A percentile compares a stretch with the other conserved stretches of the same genome.
phyloP scores from a whole-genome alignment of 2,113 vertebrate species.

The Pristiophorus japonicus region DNA sequence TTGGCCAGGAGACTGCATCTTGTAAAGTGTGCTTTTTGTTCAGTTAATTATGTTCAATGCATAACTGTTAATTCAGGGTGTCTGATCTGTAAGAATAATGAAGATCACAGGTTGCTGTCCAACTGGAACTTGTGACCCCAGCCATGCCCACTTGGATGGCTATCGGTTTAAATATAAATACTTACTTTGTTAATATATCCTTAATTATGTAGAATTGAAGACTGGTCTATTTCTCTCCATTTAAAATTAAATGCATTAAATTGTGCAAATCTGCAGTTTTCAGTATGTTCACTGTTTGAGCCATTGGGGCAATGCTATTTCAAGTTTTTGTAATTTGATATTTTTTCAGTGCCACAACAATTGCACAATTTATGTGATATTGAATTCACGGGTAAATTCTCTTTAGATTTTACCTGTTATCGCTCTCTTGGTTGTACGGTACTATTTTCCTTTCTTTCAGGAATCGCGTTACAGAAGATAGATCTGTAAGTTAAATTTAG shows the following conservation, averaged over 20 bases:
- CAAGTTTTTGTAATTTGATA: not conserved
- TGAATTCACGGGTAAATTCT: constrained; percentile 1
- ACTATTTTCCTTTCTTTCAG: not conserved
- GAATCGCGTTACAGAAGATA: not conserved
- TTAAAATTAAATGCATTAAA: not conserved
- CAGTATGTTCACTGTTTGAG: not conserved
- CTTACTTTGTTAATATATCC: not conserved
- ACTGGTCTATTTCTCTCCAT: not conserved
- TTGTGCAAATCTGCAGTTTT: not conserved
- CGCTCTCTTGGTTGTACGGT: not conserved
- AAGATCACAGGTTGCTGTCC: not conserved
- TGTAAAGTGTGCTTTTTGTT: not conserved
- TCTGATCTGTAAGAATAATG: not conserved
- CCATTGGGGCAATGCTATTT: not conserved
- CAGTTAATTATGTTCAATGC: not conserved
- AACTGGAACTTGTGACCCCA: constrained; percentile 6
- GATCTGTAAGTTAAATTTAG: not conserved
- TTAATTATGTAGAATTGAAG: not conserved
- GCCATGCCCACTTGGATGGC: too few relatives aligned
- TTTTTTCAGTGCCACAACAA: not conserved
- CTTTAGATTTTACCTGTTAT: not conserved
- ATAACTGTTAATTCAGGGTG: not conserved
- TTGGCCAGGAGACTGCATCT: not conserved
- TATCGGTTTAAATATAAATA: not conserved
- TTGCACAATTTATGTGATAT: not conserved